Evolutionary conservation across 2,888 invertebrate species (phyloP).

Genomic region (Coenonympha glycerion): DNA sequence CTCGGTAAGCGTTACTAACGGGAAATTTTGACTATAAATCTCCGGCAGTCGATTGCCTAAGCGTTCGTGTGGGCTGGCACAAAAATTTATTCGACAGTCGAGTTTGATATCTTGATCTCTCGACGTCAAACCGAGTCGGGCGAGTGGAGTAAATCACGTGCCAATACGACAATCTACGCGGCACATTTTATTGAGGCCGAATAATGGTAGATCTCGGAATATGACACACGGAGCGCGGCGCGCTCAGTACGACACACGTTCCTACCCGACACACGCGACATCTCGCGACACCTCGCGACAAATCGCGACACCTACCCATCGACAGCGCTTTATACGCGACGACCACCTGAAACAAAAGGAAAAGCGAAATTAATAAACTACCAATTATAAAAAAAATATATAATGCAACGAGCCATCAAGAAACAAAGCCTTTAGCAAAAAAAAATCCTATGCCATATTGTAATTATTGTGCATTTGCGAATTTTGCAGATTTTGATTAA

Average conservation of each 20-base stretch:
- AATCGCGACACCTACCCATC: conserved; percentile 53
- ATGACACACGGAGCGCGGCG: conserved; percentile 45
- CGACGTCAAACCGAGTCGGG: conserved; percentile 47
- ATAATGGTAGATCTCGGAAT: conserved; percentile 24
- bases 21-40: conserved; percentile 75
- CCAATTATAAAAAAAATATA: conserved; percentile 55
- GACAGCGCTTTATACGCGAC: conserved; percentile 55
- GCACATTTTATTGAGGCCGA: conserved; percentile 28
- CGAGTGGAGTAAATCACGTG: conserved; percentile 39
- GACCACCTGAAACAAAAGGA: conserved; percentile 76
- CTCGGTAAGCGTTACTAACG: conserved; percentile 75
- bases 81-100: conserved; percentile 67
- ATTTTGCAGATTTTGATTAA: not conserved
- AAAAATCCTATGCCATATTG: too few species aligned
- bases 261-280: not conserved
- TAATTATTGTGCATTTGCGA: not conserved
- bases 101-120: conserved; percentile 71
- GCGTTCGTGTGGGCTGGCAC: conserved; percentile 69
- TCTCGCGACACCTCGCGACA: not conserved
- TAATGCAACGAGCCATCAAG: conserved; percentile 22
- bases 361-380: conserved; percentile 76
- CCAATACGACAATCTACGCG: conserved; percentile 37
- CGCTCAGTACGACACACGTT: conserved; percentile 37
- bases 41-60: conserved; percentile 73
- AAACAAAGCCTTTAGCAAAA: conserved; percentile 29